Evolutionary conservation across 2,797 vertebrate genomes (phyloP), one percentile per base, ranked within the genome.

Genomic region (Betta splendens): DNA sequence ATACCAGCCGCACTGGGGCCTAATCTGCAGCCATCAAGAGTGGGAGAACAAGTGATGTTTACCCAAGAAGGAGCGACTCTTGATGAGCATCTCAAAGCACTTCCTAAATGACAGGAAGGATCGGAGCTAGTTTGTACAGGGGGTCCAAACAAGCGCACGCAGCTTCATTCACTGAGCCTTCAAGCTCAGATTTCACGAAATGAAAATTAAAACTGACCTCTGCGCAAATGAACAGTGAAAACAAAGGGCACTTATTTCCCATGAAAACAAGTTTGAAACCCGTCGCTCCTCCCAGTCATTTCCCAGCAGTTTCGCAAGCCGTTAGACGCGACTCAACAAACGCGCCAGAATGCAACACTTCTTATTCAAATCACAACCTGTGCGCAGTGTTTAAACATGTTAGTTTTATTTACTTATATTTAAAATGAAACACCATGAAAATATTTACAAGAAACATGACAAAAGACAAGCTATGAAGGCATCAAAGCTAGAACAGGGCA

Each of bases 371-470:
- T 5, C 15, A 62, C 23, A 45, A 15, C 11, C 2, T 10, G 6
- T 12, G 32, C 18, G 12, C 31, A 37, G 12, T 57, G 8, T 50
- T 65, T n/a, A 58, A 61, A 55, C 18, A 36, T 6, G 25, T 7
- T 3, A 76, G 47, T 53, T 89, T 87, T 88, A 87, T 87, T 89
- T 60, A 28, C 16, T 15, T 5, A 59, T 32, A 45, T 28, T 48
- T 39, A 53, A 70, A 51, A 68, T 7, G 1, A 63, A 78, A 21
- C 72, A 52, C 70, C 86, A 74, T 25, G 69, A 22, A 92, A 91
- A 91, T 92, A 93, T 92, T 87, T 91, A 92, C 90, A 91, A 49
- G 62, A 84, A 48, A 17, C 3, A 54, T 12, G 22, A 48, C 17
- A 48, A 50, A 42, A 35, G 1, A 52, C 1, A 57, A 25, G 10